phyloP scores from a whole-genome alignment of 2,888 invertebrate species.

The Phortica okadai region DNA sequence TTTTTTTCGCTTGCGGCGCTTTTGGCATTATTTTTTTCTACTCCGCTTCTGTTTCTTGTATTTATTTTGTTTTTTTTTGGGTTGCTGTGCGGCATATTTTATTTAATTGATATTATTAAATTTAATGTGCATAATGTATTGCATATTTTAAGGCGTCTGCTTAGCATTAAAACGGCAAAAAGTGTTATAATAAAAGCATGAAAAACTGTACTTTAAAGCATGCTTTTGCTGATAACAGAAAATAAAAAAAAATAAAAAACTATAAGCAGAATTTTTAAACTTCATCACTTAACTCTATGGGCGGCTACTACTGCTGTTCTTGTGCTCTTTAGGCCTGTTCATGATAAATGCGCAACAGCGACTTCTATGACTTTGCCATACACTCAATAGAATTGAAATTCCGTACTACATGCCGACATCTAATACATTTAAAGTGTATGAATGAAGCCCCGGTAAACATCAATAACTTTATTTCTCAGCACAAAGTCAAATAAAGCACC shows the following conservation, averaged over 20 bases:
- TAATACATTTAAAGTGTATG: slow-evolving; percentile 47
- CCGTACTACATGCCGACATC: slow-evolving; percentile 35
- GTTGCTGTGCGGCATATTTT: slow-evolving; percentile 49
- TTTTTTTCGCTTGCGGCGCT: background rate
- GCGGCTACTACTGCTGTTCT: no score
- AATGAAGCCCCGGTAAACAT: slow-evolving; percentile 5
- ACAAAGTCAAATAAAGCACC: slow-evolving; percentile 47
- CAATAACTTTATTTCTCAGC: slow-evolving; percentile 6
- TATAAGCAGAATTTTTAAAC: no score
- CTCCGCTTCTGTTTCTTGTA: background rate
- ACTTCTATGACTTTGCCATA: background rate
- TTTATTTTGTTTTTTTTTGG: slow-evolving; percentile 32
- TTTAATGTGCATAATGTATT: slow-evolving; percentile 46
- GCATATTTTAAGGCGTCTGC: slow-evolving; percentile 43
- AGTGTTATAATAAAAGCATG: background rate
- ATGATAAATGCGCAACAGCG: slow-evolving; percentile 41
- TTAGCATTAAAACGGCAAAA: background rate
- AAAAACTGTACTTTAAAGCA: background rate
- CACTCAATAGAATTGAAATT: slow-evolving; percentile 18
- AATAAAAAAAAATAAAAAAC: no score
- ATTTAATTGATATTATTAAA: slow-evolving; percentile 52
- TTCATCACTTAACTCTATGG: no score
- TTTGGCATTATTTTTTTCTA: background rate
- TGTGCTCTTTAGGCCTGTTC: no score
- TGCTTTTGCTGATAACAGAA: no score